phyloP scores from a whole-genome alignment of 2,113 vertebrate genomes.

The Neodon shergylaensis region DNA sequence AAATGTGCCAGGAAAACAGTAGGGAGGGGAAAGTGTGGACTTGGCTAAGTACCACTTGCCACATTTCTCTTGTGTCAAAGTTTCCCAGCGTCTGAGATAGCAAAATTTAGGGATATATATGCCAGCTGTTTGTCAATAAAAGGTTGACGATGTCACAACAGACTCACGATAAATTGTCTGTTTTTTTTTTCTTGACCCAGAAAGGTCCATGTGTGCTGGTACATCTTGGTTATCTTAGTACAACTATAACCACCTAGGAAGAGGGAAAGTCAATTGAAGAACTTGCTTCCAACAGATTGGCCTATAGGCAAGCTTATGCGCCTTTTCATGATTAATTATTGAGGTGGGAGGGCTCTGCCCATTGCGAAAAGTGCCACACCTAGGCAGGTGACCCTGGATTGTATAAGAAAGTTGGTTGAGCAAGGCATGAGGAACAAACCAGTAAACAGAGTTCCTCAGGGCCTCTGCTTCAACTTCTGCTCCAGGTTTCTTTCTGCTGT shows the following conservation, averaged over 20 bases:
- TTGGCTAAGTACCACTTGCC: constrained; percentile 29
- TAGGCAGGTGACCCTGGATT: not conserved
- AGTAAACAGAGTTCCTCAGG: not conserved
- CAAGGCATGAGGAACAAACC: not conserved
- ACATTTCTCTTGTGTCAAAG: constrained; percentile 41
- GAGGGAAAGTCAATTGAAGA: not conserved
- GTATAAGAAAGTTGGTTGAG: not conserved
- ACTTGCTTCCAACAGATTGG: not conserved
- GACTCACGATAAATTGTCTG: not conserved
- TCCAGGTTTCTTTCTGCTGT: not conserved
- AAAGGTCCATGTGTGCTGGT: not conserved
- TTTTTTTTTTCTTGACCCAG: not conserved
- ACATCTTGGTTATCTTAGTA: not conserved
- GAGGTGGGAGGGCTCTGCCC: not conserved
- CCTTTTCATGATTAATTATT: not conserved
- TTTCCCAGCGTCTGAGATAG: constrained; percentile 30
- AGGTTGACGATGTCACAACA: constrained; percentile 21
- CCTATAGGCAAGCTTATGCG: not conserved
- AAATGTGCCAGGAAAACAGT: constrained; percentile 9
- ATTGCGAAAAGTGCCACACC: not conserved
- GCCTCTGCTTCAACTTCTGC: not conserved
- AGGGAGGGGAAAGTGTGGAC: constrained; percentile 21
- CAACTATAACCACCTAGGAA: not conserved
- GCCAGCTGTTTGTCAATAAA: constrained; percentile 40
- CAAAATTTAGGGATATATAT: constrained; percentile 45